Evolutionary conservation across 2,113 vertebrate species (phyloP).

Genomic region (Ceratotherium simum): DNA sequence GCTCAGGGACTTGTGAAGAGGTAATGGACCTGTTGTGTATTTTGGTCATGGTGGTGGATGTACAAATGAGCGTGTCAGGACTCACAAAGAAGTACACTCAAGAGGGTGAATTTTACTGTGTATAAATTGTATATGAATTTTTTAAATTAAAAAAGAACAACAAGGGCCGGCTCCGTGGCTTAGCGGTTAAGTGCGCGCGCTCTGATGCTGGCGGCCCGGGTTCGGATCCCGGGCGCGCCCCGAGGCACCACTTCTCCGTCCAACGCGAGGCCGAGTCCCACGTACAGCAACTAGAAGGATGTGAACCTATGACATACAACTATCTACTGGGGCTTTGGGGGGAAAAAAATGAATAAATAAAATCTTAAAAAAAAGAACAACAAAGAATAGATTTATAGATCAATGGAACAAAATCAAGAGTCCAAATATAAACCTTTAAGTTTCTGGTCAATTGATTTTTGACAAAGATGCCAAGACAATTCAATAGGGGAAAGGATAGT

Average conservation of each 20-base stretch:
- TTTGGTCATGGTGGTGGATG: neutral
- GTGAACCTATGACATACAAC: too few species aligned
- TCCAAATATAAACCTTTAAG: constrained; percentile 17
- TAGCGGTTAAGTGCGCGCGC: too few species aligned
- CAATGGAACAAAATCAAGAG: neutral
- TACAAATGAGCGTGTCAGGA: neutral
- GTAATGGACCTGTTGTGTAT: neutral
- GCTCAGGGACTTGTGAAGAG: neutral
- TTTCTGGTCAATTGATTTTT: constrained; percentile 41
- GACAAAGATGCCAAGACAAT: neutral
- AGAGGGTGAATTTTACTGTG: neutral
- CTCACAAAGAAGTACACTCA: neutral
- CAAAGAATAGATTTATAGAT: neutral
- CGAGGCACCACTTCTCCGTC: too few species aligned
- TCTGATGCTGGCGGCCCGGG: too few species aligned
- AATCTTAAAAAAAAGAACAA: neutral
- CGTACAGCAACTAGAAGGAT: too few species aligned
- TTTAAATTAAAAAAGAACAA: neutral
- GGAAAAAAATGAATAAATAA: too few species aligned
- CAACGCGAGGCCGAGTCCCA: too few species aligned
- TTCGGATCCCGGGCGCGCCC: too few species aligned
- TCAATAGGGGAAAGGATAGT: neutral
- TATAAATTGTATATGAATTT: neutral
- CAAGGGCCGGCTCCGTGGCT: too few species aligned
- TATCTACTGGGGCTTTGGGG: too few species aligned